Evolutionary conservation across 2,113 vertebrate species (phyloP).

Genomic region (Antechinus stuartii): DNA sequence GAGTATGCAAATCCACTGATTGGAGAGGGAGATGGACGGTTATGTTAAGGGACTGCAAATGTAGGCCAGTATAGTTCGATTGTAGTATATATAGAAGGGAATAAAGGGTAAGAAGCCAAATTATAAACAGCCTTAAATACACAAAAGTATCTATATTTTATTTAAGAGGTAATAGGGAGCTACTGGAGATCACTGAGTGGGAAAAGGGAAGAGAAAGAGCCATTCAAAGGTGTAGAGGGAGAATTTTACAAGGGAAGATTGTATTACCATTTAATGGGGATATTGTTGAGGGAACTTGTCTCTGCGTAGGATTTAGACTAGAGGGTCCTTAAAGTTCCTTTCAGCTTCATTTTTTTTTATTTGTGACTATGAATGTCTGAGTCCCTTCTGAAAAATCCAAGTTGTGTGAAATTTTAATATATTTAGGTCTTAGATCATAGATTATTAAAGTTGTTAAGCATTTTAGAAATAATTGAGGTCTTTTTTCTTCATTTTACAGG

Average conservation of each 20-base stretch:
- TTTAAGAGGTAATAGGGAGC: background rate
- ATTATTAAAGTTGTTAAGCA: background rate
- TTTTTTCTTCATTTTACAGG: background rate
- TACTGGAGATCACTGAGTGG: background rate
- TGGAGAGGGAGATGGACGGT: no score
- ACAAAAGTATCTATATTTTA: background rate
- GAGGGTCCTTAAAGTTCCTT: background rate
- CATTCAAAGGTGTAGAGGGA: background rate
- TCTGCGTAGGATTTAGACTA: background rate
- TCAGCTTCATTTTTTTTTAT: background rate
- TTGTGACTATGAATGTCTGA: background rate
- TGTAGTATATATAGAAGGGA: background rate
- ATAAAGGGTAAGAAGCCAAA: background rate
- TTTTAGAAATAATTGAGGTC: background rate
- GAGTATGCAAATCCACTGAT: background rate
- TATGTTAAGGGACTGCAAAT: background rate
- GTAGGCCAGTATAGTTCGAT: background rate
- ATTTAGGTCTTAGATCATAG: background rate
- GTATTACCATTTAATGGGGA: background rate
- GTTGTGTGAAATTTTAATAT: background rate
- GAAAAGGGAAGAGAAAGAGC: background rate
- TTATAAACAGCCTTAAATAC: background rate
- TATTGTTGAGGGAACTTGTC: background rate
- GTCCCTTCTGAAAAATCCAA: background rate
- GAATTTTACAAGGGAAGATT: background rate